These are phyloP conservation scores for Leptopilina boulardi DNA, from an alignment of 1,140 invertebrate genomes.

Conservation along the genomic window DNA sequence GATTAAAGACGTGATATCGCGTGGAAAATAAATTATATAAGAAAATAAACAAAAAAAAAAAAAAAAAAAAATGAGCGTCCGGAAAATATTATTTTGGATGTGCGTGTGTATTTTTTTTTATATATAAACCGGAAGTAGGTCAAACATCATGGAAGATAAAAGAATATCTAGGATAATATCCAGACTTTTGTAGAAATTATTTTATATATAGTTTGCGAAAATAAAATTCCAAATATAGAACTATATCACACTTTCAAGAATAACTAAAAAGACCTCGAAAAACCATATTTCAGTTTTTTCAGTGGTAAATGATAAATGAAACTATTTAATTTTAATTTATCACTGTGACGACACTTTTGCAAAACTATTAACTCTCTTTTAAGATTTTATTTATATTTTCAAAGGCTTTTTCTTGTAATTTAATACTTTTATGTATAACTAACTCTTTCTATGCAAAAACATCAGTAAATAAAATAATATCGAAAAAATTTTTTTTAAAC, in stretches of 20 bases:
- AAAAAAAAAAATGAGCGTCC: too few species aligned
- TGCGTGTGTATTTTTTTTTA: too few species aligned
- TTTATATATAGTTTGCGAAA: too few species aligned
- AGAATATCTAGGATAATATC: neutral
- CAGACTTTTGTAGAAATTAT: neutral
- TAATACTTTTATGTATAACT: neutral
- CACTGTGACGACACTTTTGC: neutral
- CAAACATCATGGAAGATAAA: neutral
- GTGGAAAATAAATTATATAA: neutral
- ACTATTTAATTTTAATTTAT: slow-evolving; percentile 5
- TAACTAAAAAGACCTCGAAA: neutral
- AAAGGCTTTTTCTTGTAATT: slow-evolving; percentile 1
- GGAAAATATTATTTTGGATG: too few species aligned
- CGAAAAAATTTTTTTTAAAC: too few species aligned
- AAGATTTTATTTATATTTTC: neutral
- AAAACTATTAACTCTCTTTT: neutral
- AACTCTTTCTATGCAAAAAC: neutral
- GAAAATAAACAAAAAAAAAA: neutral
- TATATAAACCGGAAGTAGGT: neutral
- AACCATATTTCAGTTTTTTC: slow-evolving; percentile 11
- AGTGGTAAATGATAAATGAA: neutral
- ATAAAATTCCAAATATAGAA: neutral
- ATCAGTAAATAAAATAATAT: too few species aligned
- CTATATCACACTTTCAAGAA: too few species aligned
- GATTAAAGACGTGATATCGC: neutral